Evolutionary conservation across 1,140 invertebrate species (phyloP).

Genomic region (Drosophila bipectinata): DNA sequence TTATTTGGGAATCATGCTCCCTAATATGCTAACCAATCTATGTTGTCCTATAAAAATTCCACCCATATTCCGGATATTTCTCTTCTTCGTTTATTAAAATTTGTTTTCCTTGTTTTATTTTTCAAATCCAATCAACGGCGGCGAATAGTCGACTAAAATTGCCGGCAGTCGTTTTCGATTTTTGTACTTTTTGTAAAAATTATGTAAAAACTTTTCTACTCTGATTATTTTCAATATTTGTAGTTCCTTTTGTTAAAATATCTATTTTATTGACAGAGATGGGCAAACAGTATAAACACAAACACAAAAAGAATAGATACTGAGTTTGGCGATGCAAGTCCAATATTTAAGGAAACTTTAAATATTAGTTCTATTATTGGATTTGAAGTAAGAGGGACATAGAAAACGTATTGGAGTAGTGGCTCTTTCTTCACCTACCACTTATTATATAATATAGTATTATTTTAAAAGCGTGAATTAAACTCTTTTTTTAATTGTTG

Average conservation of each 20-base stretch:
- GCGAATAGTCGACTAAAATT: too few species aligned
- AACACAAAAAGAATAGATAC: conserved; percentile 14
- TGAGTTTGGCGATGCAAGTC: neutral
- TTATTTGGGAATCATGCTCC: neutral
- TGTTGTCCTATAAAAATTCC: neutral
- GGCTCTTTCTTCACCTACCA: neutral
- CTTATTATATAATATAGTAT: too few species aligned
- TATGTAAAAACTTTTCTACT: conserved; percentile 35
- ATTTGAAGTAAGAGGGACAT: too few species aligned
- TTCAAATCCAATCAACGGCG: conserved; percentile 57
- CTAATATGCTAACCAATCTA: neutral
- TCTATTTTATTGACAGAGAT: conserved; percentile 50
- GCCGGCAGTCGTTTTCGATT: too few species aligned
- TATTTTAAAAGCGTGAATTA: neutral
- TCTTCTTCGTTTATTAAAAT: conserved; percentile 22
- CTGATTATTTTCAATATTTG: conserved; percentile 26
- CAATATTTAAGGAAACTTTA: neutral
- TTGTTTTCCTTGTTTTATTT: conserved; percentile 21
- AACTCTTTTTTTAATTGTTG: neutral
- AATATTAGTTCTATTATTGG: neutral
- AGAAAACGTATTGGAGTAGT: too few species aligned
- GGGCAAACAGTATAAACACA: conserved; percentile 25
- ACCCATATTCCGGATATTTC: neutral
- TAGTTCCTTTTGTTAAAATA: conserved; percentile 16
- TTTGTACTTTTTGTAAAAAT: neutral